These are phyloP conservation scores for Thymallus thymallus DNA, from an alignment of 2,113 vertebrate genomes.

Conservation along the genomic window DNA sequence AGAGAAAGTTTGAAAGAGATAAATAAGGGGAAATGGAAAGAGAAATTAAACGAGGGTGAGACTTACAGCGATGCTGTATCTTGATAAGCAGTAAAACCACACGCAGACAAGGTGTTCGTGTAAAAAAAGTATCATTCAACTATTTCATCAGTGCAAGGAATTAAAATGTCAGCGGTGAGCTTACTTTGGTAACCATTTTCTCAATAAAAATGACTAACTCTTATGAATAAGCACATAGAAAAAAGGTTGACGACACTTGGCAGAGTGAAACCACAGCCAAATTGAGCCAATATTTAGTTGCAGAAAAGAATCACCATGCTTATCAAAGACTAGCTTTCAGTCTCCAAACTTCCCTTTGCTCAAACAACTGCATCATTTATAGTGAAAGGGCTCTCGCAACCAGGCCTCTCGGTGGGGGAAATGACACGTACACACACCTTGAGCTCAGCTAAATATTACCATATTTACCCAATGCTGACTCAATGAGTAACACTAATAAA, in stretches of 20 bases:
- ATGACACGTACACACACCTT: slow-evolving; percentile 20
- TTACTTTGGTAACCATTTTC: background rate
- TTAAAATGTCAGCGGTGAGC: too few species aligned
- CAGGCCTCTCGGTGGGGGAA: slow-evolving; percentile 5
- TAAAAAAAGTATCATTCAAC: too few species aligned
- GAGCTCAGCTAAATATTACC: background rate
- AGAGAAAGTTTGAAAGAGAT: too few species aligned
- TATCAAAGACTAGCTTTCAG: slow-evolving; percentile 62
- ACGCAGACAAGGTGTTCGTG: too few species aligned
- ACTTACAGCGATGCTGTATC: too few species aligned
- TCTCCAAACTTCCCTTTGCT: slow-evolving; percentile 6
- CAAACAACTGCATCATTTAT: slow-evolving; percentile 52
- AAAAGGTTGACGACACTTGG: background rate
- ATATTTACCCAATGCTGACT: background rate
- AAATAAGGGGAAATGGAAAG: too few species aligned
- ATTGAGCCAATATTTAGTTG: slow-evolving; percentile 26
- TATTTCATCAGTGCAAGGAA: background rate
- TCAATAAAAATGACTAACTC: background rate
- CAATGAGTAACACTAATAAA: background rate
- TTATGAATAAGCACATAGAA: background rate
- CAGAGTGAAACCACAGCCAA: slow-evolving; percentile 13
- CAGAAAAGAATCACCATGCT: slow-evolving; percentile 44
- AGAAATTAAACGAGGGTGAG: too few species aligned
- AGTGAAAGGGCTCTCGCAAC: slow-evolving; percentile 14
- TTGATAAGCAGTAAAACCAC: too few species aligned